A percentile compares a stretch with the other conserved stretches of the same genome.
phyloP scores from a whole-genome alignment of 2,113 vertebrate species.

The Craseonycteris thonglongyai region DNA sequence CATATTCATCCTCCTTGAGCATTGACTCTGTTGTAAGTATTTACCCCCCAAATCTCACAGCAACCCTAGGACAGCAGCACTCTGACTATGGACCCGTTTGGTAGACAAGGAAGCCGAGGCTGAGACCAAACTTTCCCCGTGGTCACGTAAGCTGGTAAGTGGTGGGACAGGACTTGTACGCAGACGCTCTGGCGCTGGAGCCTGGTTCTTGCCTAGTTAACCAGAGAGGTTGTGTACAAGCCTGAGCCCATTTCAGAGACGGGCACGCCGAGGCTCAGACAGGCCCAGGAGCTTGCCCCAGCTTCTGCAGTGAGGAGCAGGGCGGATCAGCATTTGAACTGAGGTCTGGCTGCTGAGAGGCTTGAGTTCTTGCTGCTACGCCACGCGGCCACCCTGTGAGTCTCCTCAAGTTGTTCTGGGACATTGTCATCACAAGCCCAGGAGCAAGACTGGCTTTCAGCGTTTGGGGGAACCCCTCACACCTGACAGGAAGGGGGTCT shows the following conservation, averaged over 20 bases:
- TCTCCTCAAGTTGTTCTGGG: neutral
- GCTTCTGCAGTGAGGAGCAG: neutral
- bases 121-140: neutral
- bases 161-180: neutral
- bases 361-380: neutral
- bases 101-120: neutral
- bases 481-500: neutral
- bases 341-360: neutral
- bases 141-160: neutral
- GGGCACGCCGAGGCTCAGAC: neutral
- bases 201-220: neutral
- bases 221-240: neutral
- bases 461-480: neutral
- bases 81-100: neutral
- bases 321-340: neutral
- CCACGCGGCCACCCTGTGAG: neutral
- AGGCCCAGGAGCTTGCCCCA: neutral
- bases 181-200: neutral
- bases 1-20: neutral
- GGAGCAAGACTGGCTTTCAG: neutral
- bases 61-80: neutral
- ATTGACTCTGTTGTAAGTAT: neutral
- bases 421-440: neutral
- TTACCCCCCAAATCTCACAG: neutral
- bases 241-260: neutral